A percentile compares a stretch with the other conserved stretches of the same genome.
Conservation (phyloP, 2,888 invertebrate genomes). For the Caenorhabditis macrosperma region DNA sequence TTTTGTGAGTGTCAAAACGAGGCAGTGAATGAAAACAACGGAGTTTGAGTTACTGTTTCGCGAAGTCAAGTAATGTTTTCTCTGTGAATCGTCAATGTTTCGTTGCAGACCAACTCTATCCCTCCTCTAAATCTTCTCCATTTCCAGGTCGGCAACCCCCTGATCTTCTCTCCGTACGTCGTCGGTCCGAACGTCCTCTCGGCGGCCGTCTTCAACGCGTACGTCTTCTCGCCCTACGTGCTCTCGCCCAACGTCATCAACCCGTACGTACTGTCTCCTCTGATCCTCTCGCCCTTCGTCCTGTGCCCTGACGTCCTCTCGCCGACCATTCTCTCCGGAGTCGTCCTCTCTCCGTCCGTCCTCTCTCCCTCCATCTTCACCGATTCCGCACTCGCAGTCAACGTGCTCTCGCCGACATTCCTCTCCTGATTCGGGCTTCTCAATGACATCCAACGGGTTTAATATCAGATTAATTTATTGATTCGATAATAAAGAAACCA, state of each 20-base stretch:
- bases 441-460: constrained; percentile 7
- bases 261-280: constrained; percentile 74
- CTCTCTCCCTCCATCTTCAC: constrained; percentile 72
- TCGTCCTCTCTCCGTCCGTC: constrained; percentile 64
- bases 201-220: constrained; percentile 74
- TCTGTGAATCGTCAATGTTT: too few relatives aligned
- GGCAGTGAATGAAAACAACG: too few relatives aligned
- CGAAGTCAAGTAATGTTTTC: too few relatives aligned
- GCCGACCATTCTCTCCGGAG: constrained; percentile 70
- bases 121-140: background rate
- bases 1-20: too few relatives aligned
- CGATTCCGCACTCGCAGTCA: constrained; percentile 68
- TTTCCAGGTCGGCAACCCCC: constrained; percentile 63
- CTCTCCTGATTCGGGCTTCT: constrained; percentile 50
- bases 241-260: constrained; percentile 74
- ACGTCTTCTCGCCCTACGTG: constrained; percentile 73
- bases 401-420: constrained; percentile 69
- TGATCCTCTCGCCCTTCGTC: constrained; percentile 65
- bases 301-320: constrained; percentile 71
- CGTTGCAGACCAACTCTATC: too few relatives aligned
- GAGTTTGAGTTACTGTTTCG: too few relatives aligned
- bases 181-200: constrained; percentile 71
- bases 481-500: background rate
- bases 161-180: constrained; percentile 69
- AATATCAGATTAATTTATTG: constrained; percentile 3